Conservation (phyloP, 2,113 vertebrate species). For the Thalassoma bifasciatum region DNA sequence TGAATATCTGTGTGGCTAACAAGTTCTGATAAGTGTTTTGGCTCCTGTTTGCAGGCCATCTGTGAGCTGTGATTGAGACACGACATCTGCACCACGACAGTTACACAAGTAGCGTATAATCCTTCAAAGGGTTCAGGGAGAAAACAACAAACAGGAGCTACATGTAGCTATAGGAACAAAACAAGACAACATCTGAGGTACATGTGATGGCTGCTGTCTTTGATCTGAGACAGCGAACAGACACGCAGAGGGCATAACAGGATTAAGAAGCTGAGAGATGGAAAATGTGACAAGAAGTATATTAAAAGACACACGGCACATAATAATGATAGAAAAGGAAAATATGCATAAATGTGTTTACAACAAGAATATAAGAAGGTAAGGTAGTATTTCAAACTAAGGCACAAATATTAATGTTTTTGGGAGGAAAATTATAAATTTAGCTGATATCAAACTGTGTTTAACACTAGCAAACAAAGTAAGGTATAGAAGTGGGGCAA, state of each 20-base stretch:
- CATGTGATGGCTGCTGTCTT: slow-evolving; percentile 28
- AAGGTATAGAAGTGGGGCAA: slow-evolving; percentile 10
- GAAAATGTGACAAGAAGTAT: background rate
- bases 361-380: too few relatives aligned
- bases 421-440: background rate
- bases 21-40: slow-evolving; percentile 2
- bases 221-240: slow-evolving; percentile 16
- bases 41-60: slow-evolving; percentile 22
- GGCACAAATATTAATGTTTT: too few relatives aligned
- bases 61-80: slow-evolving; percentile 33
- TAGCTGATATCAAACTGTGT: background rate
- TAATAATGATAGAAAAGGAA: background rate
- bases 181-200: slow-evolving; percentile 47
- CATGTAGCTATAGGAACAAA: slow-evolving; percentile 38
- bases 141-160: slow-evolving; percentile 30
- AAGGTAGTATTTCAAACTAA: too few relatives aligned
- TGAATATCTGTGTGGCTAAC: background rate
- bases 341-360: background rate
- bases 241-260: background rate
- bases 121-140: slow-evolving; percentile 6
- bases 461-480: background rate
- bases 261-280: background rate
- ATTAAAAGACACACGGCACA: background rate
- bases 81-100: slow-evolving; percentile 22
- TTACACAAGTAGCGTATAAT: slow-evolving; percentile 33